phyloP scores from a whole-genome alignment of 2,797 vertebrate species.

The Coilia nasus region DNA sequence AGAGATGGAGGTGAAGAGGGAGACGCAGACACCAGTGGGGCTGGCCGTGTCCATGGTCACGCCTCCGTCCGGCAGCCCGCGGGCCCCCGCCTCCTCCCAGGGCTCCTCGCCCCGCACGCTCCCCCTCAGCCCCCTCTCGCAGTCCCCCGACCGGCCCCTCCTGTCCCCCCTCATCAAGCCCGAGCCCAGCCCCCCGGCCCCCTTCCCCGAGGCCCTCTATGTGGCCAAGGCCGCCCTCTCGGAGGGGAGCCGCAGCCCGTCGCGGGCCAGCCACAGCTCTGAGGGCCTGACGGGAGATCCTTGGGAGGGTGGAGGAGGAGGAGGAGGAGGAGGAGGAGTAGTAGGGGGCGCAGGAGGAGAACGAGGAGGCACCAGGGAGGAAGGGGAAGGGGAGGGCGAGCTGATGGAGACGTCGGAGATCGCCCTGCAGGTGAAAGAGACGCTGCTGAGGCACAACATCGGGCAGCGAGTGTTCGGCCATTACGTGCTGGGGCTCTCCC shows the following conservation, averaged over 20 bases:
- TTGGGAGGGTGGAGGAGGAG: constrained; percentile 1
- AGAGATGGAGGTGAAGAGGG: constrained; percentile 33
- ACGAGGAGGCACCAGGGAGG: constrained; percentile 54
- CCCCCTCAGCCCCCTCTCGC: constrained; percentile 2
- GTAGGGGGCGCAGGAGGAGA: not conserved
- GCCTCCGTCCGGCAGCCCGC: not conserved
- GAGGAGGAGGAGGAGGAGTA: constrained; percentile 27
- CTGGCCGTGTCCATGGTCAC: not conserved
- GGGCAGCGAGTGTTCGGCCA: constrained; percentile 95
- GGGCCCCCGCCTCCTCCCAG: not conserved
- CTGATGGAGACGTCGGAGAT: constrained; percentile 88
- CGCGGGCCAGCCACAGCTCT: not conserved
- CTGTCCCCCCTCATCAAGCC: constrained; percentile 6
- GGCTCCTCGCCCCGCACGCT: constrained; percentile 7
- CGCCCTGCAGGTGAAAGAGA: constrained; percentile 93
- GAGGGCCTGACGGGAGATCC: not conserved
- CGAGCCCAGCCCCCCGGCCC: not conserved
- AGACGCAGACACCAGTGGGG: constrained; percentile 9
- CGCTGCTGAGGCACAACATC: constrained; percentile 94
- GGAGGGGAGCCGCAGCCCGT: not conserved
- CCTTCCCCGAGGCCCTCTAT: not conserved
- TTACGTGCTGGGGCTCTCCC: constrained; percentile 92
- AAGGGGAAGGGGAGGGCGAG: constrained; percentile 73
- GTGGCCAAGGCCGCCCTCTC: not conserved
- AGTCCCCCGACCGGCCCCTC: constrained; percentile 1